Evolutionary conservation across 2,888 invertebrate genomes (phyloP).

Genomic region (Luffia ferchaultella): DNA sequence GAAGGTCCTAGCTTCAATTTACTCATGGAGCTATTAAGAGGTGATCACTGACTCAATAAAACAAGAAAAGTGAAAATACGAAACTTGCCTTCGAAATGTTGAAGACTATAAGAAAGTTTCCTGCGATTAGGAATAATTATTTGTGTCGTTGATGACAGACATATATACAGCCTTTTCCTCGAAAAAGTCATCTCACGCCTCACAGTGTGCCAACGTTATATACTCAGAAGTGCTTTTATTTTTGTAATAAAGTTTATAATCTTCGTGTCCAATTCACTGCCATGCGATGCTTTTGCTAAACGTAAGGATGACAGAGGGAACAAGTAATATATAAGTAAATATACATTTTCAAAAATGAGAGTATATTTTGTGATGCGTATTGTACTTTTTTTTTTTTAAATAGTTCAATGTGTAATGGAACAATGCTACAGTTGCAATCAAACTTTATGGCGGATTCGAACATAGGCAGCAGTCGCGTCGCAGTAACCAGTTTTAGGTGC

Average conservation of each 20-base stretch:
- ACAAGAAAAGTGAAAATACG: not conserved
- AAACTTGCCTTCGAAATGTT: not conserved
- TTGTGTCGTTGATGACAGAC: constrained; percentile 1
- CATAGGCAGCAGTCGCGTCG: too few relatives aligned
- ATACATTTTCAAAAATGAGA: not conserved
- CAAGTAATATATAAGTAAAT: not conserved
- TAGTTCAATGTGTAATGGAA: too few relatives aligned
- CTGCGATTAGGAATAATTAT: not conserved
- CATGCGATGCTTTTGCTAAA: not conserved
- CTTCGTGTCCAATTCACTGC: not conserved
- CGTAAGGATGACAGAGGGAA: not conserved
- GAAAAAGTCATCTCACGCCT: not conserved
- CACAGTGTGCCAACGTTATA: not conserved
- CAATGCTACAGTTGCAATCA: too few relatives aligned
- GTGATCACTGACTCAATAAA: constrained; percentile 76
- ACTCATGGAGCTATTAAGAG: constrained; percentile 93
- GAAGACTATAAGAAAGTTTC: not conserved
- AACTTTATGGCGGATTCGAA: too few relatives aligned
- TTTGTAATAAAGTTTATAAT: not conserved
- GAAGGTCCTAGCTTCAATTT: constrained; percentile 93
- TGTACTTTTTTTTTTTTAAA: not conserved
- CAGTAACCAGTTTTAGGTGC: too few relatives aligned
- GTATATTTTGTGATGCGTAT: not conserved
- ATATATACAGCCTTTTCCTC: constrained; percentile 2
- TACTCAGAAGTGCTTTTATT: not conserved